Conservation (phyloP, 2,113 vertebrate genomes). For the Pteruthius melanotis region DNA sequence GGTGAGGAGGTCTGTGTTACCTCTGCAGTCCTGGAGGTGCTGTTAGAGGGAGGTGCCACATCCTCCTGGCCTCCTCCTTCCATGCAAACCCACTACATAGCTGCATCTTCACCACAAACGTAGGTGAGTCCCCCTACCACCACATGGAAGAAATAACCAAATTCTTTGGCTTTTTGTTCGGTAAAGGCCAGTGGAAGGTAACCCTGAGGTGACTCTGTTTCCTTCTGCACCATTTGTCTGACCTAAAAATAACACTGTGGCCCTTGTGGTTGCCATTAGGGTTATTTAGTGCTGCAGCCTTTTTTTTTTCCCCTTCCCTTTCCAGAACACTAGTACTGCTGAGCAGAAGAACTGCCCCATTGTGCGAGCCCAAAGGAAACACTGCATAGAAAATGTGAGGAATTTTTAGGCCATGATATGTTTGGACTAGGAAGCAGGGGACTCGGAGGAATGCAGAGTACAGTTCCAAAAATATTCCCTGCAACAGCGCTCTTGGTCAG, state of each 20-base stretch:
- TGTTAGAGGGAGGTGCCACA: not conserved
- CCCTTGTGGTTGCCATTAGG: slow-evolving; percentile 24
- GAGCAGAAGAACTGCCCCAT: slow-evolving; percentile 66
- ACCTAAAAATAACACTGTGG: slow-evolving; percentile 38
- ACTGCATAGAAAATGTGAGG: slow-evolving; percentile 67
- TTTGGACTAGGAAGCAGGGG: slow-evolving; percentile 74
- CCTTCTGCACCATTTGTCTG: not conserved
- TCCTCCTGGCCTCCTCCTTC: not conserved
- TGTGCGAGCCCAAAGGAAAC: slow-evolving; percentile 65
- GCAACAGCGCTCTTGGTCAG: slow-evolving; percentile 65
- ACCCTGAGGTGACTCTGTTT: not conserved
- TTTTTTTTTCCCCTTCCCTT: not conserved
- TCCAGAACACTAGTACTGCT: slow-evolving; percentile 15
- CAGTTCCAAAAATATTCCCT: slow-evolving; percentile 74
- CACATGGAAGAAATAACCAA: not conserved
- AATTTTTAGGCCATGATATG: slow-evolving; percentile 73
- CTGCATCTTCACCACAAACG: not conserved
- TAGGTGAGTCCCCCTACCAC: not conserved
- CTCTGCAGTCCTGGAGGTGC: not conserved
- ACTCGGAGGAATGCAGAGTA: slow-evolving; percentile 65
- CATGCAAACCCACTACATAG: not conserved
- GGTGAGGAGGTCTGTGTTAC: not conserved
- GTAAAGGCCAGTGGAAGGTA: slow-evolving; percentile 6
- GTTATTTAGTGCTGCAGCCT: slow-evolving; percentile 28
- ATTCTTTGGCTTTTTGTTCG: slow-evolving; percentile 1